These are phyloP conservation scores for Monarcha castaneiventris DNA, from an alignment of 2,113 vertebrate species.

Conservation along the genomic window DNA sequence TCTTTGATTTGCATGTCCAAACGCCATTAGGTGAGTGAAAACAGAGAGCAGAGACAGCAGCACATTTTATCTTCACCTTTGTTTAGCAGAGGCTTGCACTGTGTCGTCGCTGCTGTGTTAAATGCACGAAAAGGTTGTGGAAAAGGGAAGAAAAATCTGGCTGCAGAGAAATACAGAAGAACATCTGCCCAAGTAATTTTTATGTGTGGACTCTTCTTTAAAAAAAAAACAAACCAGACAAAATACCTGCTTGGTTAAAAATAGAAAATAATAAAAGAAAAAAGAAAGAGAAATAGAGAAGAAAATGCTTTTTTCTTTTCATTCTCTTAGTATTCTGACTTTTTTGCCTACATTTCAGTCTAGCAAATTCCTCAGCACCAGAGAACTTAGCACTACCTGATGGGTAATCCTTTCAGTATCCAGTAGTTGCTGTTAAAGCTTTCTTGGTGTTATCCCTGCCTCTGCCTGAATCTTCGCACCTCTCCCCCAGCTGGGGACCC, in stretches of 20 bases:
- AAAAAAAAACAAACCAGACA: neutral
- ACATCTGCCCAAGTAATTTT: neutral
- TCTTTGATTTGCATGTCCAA: too few species aligned
- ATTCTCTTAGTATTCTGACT: neutral
- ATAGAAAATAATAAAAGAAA: neutral
- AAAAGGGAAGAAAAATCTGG: neutral
- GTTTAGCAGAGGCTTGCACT: neutral
- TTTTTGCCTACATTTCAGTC: neutral
- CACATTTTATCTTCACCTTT: neutral
- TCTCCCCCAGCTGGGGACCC: rapidly evolving
- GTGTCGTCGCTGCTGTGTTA: neutral
- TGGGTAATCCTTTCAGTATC: neutral
- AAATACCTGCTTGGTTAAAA: neutral
- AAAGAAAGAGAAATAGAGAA: neutral
- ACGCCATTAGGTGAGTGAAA: neutral
- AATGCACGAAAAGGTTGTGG: neutral
- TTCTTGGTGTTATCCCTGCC: neutral
- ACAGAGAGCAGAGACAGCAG: neutral
- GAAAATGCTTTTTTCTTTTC: neutral
- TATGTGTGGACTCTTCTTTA: neutral
- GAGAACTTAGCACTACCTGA: neutral
- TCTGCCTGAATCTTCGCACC: neutral
- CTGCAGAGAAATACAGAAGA: neutral
- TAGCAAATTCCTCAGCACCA: neutral
- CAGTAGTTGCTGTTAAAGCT: neutral